Conservation (phyloP, 2,113 vertebrate genomes). For the Mustela nigripes region DNA sequence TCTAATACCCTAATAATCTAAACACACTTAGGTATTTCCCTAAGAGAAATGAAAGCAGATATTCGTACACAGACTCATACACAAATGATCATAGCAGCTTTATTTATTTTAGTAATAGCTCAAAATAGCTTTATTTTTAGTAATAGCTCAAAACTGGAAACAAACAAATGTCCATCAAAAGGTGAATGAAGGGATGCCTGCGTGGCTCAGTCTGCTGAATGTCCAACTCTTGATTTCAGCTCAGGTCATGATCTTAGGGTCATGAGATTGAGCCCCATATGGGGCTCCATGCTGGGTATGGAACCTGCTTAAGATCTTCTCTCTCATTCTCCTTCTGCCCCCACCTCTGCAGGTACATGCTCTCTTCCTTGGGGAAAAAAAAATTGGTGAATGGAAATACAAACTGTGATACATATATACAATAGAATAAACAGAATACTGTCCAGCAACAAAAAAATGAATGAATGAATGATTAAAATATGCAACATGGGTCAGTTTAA, state of each 20-base stretch:
- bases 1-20: no score
- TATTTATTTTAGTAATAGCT: no score
- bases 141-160: no score
- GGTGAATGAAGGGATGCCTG: no score
- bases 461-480: not conserved
- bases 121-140: no score
- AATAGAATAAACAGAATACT: not conserved
- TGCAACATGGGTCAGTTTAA: not conserved
- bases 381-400: not conserved
- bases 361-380: not conserved
- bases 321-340: not conserved
- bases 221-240: no score
- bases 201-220: no score
- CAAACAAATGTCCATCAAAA: no score
- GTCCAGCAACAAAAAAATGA: not conserved
- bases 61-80: no score
- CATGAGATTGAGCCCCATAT: not conserved
- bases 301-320: not conserved
- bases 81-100: no score
- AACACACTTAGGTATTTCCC: no score
- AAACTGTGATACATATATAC: not conserved
- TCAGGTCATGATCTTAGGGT: not conserved
- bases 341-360: not conserved
- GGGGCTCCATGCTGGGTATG: not conserved
- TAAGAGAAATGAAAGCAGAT: no score